These are phyloP conservation scores for Ennomos quercinarius DNA, from an alignment of 2,888 invertebrate species.

Conservation along the genomic window DNA sequence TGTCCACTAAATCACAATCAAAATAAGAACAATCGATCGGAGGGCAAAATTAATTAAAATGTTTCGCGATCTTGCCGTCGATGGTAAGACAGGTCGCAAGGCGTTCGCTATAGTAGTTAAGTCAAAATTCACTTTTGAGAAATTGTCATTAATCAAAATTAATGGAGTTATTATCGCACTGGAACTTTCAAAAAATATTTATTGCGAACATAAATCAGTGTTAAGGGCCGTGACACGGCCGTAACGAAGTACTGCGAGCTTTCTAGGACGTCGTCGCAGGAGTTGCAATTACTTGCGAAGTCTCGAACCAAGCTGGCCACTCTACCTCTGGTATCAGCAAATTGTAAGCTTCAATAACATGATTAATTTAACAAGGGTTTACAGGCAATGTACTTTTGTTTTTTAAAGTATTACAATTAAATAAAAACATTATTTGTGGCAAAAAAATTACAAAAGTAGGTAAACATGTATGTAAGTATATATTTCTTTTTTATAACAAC, in stretches of 20 bases:
- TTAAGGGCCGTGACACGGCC: slow-evolving; percentile 76
- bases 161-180: slow-evolving; percentile 85
- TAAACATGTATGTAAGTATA: too few relatives aligned
- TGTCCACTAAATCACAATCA: slow-evolving; percentile 50
- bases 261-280: slow-evolving; percentile 76
- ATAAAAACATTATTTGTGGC: too few relatives aligned
- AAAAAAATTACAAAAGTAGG: too few relatives aligned
- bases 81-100: slow-evolving; percentile 61
- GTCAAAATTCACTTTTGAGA: slow-evolving; percentile 82
- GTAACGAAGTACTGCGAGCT: slow-evolving; percentile 77
- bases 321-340: neutral
- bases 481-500: too few relatives aligned
- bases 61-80: slow-evolving; percentile 63
- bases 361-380: too few relatives aligned
- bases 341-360: too few relatives aligned
- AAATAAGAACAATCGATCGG: slow-evolving; percentile 72
- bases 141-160: slow-evolving; percentile 85
- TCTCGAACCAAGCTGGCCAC: neutral
- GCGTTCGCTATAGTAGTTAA: slow-evolving; percentile 36
- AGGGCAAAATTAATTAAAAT: slow-evolving; percentile 75
- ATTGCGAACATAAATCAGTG: slow-evolving; percentile 81
- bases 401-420: too few relatives aligned
- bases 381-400: too few relatives aligned
- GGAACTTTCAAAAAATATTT: slow-evolving; percentile 84
- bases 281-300: slow-evolving; percentile 56